Percentiles rank a stretch among this genome's conserved stretches.
These are phyloP conservation scores for Caenorhabditis becei DNA, from an alignment of 2,888 invertebrate species.

Conservation along the genomic window DNA sequence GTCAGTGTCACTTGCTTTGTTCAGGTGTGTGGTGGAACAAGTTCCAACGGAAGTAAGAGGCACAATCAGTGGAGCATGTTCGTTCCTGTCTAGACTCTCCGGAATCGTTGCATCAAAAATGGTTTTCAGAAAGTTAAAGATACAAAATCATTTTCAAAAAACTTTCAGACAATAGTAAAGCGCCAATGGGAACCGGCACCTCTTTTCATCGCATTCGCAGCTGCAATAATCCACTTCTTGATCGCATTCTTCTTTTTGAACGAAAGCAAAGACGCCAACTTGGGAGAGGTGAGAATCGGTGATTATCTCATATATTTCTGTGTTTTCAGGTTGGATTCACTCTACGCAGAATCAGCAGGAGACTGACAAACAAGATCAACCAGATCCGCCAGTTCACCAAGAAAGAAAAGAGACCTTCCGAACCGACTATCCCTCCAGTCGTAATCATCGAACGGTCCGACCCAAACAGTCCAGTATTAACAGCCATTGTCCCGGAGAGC, in stretches of 20 bases:
- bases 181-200: slow-evolving; percentile 52
- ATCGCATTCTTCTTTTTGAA: slow-evolving; percentile 53
- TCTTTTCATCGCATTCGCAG: slow-evolving; percentile 43
- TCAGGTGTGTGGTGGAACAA: slow-evolving; percentile 60
- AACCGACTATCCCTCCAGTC: slow-evolving; percentile 16
- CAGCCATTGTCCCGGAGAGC: background rate
- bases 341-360: slow-evolving; percentile 37
- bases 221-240: slow-evolving; percentile 53
- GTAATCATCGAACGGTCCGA: slow-evolving; percentile 25
- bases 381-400: slow-evolving; percentile 36
- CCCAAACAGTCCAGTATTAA: slow-evolving; percentile 17
- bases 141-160: background rate
- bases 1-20: too few relatives aligned
- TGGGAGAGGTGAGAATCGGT: slow-evolving; percentile 40
- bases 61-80: slow-evolving; percentile 58
- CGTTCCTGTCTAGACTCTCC: slow-evolving; percentile 51
- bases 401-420: slow-evolving; percentile 40
- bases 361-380: slow-evolving; percentile 33
- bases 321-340: slow-evolving; percentile 47
- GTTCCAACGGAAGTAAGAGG: slow-evolving; percentile 62
- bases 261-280: slow-evolving; percentile 54
- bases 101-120: slow-evolving; percentile 57
- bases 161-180: slow-evolving; percentile 49
- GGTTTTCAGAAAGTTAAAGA: slow-evolving; percentile 31
- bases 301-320: background rate